Evolutionary conservation across 2,113 vertebrate genomes (phyloP).

Genomic region (Heterochromis multidens): DNA sequence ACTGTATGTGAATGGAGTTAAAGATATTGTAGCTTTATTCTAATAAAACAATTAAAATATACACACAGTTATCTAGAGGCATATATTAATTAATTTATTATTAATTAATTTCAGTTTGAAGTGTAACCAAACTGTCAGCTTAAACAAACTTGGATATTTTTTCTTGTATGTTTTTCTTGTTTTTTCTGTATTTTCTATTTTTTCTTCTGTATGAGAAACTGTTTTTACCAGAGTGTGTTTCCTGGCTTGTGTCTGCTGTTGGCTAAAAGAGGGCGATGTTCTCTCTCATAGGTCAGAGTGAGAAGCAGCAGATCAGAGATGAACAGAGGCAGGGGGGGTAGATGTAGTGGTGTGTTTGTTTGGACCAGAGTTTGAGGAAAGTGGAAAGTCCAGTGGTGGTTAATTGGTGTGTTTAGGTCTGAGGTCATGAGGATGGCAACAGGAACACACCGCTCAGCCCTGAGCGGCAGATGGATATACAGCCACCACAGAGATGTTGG

Average conservation of each 20-base stretch:
- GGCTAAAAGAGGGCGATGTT: conserved; percentile 18
- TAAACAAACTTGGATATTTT: background rate
- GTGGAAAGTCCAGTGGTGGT: conserved; percentile 66
- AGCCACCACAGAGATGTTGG: conserved; percentile 56
- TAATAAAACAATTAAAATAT: background rate
- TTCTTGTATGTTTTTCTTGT: no score
- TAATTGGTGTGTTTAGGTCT: conserved; percentile 67
- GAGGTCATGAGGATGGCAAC: conserved; percentile 63
- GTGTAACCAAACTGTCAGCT: background rate
- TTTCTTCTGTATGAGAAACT: background rate
- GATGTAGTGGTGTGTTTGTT: conserved; percentile 55
- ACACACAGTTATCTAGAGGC: background rate
- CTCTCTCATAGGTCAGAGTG: conserved; percentile 29
- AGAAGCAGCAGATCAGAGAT: conserved; percentile 45
- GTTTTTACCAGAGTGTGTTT: background rate
- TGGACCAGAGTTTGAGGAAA: conserved; percentile 51
- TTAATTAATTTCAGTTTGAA: background rate
- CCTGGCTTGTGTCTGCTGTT: background rate
- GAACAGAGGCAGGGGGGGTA: conserved; percentile 12
- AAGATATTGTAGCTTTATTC: background rate
- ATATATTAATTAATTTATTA: background rate
- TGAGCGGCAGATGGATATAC: conserved; percentile 46
- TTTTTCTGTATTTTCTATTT: no score
- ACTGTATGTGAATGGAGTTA: background rate
- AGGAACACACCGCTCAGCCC: conserved; percentile 52